A percentile compares a stretch with the other conserved stretches of the same genome.
Evolutionary conservation across 2,113 vertebrate genomes (phyloP).

Genomic region (Spilogale gracilis): DNA sequence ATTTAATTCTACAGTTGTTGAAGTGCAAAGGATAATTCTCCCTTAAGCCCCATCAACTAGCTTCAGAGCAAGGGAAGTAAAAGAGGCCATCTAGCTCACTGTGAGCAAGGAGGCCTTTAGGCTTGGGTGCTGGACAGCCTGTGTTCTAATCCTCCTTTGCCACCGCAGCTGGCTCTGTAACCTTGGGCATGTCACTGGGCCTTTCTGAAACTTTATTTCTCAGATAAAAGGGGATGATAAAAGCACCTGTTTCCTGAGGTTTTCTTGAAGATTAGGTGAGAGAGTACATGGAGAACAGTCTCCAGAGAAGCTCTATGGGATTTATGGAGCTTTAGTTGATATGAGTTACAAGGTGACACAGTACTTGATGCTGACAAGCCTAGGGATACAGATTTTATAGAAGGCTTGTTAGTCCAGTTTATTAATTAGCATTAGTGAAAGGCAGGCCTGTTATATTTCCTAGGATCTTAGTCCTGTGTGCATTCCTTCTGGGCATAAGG

Average conservation of each 20-base stretch:
- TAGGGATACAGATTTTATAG: neutral
- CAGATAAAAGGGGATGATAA: neutral
- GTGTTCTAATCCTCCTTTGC: neutral
- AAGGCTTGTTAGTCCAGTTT: too few relatives aligned
- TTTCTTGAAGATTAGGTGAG: neutral
- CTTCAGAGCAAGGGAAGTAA: neutral
- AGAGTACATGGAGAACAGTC: neutral
- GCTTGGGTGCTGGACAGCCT: neutral
- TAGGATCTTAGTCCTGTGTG: neutral
- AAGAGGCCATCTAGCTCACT: neutral
- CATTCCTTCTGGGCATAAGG: neutral
- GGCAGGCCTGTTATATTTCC: neutral
- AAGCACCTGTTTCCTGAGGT: neutral
- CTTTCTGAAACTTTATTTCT: neutral
- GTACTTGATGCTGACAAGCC: neutral
- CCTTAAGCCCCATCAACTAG: neutral
- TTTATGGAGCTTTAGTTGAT: neutral
- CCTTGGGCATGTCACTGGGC: neutral
- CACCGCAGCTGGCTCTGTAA: neutral
- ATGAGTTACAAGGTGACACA: neutral
- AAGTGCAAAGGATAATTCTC: neutral
- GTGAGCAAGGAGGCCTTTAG: neutral
- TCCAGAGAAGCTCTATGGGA: neutral
- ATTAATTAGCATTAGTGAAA: neutral
- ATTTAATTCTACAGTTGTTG: neutral